A percentile compares a stretch with the other conserved stretches of the same genome.
Conservation (phyloP, 2,113 vertebrate genomes). For the Tor tambroides region DNA sequence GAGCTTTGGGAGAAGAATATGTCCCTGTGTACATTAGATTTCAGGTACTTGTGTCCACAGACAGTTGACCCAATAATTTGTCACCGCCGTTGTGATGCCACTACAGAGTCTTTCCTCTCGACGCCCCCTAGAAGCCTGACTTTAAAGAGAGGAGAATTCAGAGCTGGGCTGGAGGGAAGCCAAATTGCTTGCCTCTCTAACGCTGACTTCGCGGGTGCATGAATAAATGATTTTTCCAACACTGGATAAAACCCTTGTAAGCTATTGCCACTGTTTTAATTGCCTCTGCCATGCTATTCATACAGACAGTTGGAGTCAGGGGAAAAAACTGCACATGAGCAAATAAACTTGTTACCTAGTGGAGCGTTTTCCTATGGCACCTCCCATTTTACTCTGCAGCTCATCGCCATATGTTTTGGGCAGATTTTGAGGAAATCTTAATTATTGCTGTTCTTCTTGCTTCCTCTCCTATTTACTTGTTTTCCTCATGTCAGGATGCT, state of each 20-base stretch:
- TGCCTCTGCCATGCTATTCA: constrained; percentile 51
- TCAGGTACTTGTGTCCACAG: not conserved
- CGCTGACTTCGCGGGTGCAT: constrained; percentile 48
- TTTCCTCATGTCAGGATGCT: not conserved
- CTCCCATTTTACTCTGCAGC: constrained; percentile 1
- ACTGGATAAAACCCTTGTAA: constrained; percentile 45
- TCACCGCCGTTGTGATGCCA: constrained; percentile 30
- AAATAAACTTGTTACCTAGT: constrained; percentile 31
- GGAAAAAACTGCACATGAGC: constrained; percentile 3
- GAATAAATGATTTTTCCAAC: constrained; percentile 57
- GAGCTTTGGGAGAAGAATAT: constrained; percentile 11
- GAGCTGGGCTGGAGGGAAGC: constrained; percentile 47
- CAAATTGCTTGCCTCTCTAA: constrained; percentile 54
- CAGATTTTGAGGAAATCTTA: constrained; percentile 5
- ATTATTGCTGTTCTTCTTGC: not conserved
- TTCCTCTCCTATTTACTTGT: constrained; percentile 1
- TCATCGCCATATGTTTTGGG: constrained; percentile 11
- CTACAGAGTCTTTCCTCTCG: not conserved
- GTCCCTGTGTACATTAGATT: constrained; percentile 21
- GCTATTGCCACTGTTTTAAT: constrained; percentile 55
- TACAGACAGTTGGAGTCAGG: not conserved
- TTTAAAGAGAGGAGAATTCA: constrained; percentile 32
- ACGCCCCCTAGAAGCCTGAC: constrained; percentile 25
- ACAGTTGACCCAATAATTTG: constrained; percentile 42
- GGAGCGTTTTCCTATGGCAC: constrained; percentile 38